Evolutionary conservation across 2,888 invertebrate genomes (phyloP).

Genomic region (Leucozona laternaria): DNA sequence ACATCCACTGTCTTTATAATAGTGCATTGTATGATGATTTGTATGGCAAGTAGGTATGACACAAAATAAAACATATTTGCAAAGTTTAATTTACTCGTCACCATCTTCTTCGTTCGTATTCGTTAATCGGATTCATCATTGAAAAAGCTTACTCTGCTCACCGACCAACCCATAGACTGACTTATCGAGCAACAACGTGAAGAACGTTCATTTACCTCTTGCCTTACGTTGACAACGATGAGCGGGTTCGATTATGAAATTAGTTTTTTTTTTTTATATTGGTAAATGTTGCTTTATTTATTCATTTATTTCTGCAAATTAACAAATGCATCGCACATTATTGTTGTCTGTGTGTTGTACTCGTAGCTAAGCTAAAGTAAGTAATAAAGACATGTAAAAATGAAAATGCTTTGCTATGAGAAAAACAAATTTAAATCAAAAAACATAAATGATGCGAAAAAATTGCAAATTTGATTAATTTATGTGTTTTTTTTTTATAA

Average conservation of each 20-base stretch:
- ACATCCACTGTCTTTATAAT: slow-evolving; percentile 35
- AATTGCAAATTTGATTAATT: slow-evolving; percentile 44
- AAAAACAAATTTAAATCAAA: slow-evolving; percentile 8
- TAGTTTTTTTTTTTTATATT: slow-evolving; percentile 39
- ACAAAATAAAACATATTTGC: slow-evolving; percentile 35
- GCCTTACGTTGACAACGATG: slow-evolving; percentile 1
- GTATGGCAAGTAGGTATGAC: slow-evolving; percentile 14
- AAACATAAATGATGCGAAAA: slow-evolving; percentile 32
- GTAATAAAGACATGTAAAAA: slow-evolving; percentile 5
- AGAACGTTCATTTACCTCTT: slow-evolving; percentile 77
- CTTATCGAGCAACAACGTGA: slow-evolving; percentile 66
- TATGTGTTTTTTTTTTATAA: slow-evolving; percentile 17
- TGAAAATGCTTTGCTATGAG: slow-evolving; percentile 11
- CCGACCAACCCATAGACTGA: slow-evolving; percentile 57
- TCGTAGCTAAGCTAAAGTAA: slow-evolving; percentile 17
- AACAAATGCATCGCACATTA: slow-evolving; percentile 24
- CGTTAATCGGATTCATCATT: slow-evolving; percentile 57
- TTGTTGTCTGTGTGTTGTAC: not conserved
- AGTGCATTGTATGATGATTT: not conserved
- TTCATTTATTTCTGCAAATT: slow-evolving; percentile 23
- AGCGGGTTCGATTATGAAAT: slow-evolving; percentile 66
- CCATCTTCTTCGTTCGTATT: not conserved
- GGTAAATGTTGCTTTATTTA: not conserved
- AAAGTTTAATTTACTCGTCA: slow-evolving; percentile 58
- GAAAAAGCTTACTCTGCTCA: slow-evolving; percentile 69